A percentile compares a stretch with the other conserved stretches of the same genome.
phyloP scores from a whole-genome alignment of 2,888 invertebrate species.

The Polietes domitor region DNA sequence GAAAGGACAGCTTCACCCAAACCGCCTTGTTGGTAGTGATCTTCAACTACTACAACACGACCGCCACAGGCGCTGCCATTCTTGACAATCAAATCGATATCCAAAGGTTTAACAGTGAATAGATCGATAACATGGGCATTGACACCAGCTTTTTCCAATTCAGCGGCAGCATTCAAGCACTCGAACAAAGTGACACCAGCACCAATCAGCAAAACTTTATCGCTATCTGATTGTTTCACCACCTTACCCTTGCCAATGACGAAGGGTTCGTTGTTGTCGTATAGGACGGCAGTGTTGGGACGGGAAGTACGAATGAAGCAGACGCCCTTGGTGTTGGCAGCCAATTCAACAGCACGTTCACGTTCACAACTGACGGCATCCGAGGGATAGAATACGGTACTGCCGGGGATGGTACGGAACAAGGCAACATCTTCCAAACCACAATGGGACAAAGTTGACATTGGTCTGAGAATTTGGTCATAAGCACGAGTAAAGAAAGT shows the following conservation, averaged over 20 bases:
- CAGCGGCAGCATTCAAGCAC: constrained; percentile 91
- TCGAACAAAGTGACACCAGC: constrained; percentile 97
- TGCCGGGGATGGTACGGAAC: constrained; percentile 94
- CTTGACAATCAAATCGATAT: constrained; percentile 87
- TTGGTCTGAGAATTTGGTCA: constrained; percentile 99
- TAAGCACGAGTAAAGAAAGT: constrained; percentile 98
- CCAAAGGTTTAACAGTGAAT: constrained; percentile 98
- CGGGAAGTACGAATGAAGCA: constrained; percentile 98
- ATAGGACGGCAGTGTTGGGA: constrained; percentile 93
- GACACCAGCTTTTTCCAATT: constrained; percentile 87
- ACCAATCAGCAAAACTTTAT: constrained; percentile 93
- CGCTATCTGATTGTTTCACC: constrained; percentile 87
- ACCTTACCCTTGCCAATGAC: constrained; percentile 90
- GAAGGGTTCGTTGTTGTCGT: constrained; percentile 91
- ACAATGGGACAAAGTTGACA: constrained; percentile 99
- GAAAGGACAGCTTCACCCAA: constrained; percentile 96
- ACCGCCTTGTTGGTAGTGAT: constrained; percentile 97
- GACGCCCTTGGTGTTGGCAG: constrained; percentile 96
- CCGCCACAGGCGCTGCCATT: constrained; percentile 91
- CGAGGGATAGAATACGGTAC: constrained; percentile 89
- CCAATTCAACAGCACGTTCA: constrained; percentile 96
- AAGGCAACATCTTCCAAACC: constrained; percentile 98
- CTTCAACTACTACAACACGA: constrained; percentile 95
- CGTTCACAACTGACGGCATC: constrained; percentile 98
- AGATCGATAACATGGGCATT: constrained; percentile 94